A percentile compares a stretch with the other conserved stretches of the same genome.
phyloP scores from a whole-genome alignment of 2,797 vertebrate species.

The Pangasius krempfi region DNA sequence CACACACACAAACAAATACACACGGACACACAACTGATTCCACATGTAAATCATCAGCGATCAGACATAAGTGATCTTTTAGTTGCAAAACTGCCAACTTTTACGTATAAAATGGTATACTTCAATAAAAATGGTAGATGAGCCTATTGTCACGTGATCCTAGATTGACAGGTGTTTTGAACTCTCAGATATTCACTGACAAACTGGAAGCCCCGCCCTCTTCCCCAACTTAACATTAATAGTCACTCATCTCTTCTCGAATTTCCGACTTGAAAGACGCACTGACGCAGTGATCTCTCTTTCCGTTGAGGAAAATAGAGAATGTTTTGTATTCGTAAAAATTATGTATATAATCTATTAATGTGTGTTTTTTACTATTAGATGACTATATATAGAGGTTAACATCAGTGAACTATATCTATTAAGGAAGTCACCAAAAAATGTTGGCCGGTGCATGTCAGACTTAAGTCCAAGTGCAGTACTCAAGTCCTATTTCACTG shows the following conservation, averaged over 20 bases:
- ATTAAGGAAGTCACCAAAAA: no score
- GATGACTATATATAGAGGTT: no score
- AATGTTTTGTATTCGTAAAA: no score
- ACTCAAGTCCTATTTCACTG: not conserved
- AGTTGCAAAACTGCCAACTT: not conserved
- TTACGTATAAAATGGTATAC: no score
- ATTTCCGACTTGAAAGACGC: not conserved
- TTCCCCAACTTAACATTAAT: not conserved
- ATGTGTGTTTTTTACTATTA: no score
- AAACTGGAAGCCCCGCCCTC: not conserved
- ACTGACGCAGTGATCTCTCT: no score
- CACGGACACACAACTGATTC: constrained; percentile 47
- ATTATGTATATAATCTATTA: no score
- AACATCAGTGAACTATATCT: no score
- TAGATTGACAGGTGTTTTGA: not conserved
- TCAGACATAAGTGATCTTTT: not conserved
- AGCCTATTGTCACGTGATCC: not conserved
- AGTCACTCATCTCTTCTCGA: not conserved
- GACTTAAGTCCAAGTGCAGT: not conserved
- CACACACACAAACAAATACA: constrained; percentile 31
- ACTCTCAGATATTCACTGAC: not conserved
- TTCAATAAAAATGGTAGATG: not conserved
- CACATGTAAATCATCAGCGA: not conserved
- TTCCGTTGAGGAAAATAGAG: no score
- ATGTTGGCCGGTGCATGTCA: not conserved